These are phyloP conservation scores for Parazoanthus darwini DNA, from an alignment of 92 coral and sea anemone genomes.

Conservation along the genomic window DNA sequence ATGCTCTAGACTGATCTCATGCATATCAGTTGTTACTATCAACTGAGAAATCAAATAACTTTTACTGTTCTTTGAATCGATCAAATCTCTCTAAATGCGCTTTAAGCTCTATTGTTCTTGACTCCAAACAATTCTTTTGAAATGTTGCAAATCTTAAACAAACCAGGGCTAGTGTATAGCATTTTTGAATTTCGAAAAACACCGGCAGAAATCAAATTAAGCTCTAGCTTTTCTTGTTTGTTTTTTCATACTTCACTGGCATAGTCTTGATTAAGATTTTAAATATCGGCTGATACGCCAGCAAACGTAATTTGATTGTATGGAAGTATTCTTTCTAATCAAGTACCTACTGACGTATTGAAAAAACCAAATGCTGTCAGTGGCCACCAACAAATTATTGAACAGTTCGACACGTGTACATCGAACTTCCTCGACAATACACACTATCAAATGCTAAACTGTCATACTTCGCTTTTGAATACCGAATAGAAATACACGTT, in stretches of 20 bases:
- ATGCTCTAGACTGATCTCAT: background rate
- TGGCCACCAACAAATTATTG: background rate
- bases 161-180: background rate
- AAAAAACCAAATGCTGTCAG: background rate
- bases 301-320: background rate
- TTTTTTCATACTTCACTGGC: background rate
- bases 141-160: background rate
- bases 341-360: background rate
- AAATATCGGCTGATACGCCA: background rate
- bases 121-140: background rate
- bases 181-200: background rate
- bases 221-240: background rate
- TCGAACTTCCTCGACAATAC: background rate
- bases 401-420: background rate
- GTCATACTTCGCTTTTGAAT: background rate
- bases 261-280: background rate
- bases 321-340: background rate
- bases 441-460: background rate
- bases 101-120: background rate
- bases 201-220: background rate
- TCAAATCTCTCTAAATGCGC: background rate
- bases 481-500: background rate
- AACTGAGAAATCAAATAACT: background rate
- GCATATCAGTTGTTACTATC: background rate
- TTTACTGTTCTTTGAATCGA: background rate